These are phyloP conservation scores for Ormyrus thymus DNA, from an alignment of 2,888 invertebrate species.

Conservation along the genomic window DNA sequence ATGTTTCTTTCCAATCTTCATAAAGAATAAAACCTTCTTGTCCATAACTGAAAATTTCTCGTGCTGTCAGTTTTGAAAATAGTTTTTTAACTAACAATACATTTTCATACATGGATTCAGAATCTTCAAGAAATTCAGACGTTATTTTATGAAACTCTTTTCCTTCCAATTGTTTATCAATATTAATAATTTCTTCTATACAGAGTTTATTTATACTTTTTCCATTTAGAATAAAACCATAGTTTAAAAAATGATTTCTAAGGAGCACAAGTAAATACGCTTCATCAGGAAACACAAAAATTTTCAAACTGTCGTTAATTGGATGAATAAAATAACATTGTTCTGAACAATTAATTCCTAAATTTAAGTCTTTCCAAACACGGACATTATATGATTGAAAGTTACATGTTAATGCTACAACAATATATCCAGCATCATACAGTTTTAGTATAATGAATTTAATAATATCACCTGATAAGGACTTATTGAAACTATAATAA, in stretches of 20 bases:
- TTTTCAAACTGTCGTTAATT: constrained; percentile 27
- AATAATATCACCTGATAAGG: constrained; percentile 51
- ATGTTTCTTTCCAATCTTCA: constrained; percentile 38
- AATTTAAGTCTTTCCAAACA: constrained; percentile 29
- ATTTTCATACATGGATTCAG: constrained; percentile 2
- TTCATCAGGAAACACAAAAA: constrained; percentile 46
- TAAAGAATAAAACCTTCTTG: not conserved
- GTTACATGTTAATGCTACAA: constrained; percentile 52
- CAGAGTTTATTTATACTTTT: constrained; percentile 25
- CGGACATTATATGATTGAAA: constrained; percentile 16
- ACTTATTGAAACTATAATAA: constrained; percentile 53
- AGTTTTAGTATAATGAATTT: constrained; percentile 47
- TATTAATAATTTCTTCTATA: constrained; percentile 31
- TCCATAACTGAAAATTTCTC: constrained; percentile 21
- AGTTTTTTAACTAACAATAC: constrained; percentile 7
- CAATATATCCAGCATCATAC: constrained; percentile 51
- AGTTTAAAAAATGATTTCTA: constrained; percentile 31
- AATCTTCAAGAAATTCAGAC: not conserved
- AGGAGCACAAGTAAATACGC: constrained; percentile 22
- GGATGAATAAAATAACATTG: constrained; percentile 44
- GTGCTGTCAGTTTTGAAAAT: constrained; percentile 23
- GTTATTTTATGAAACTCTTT: constrained; percentile 3
- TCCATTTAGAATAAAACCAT: constrained; percentile 42
- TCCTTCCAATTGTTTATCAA: not conserved
- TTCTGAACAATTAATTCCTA: not conserved